Percentiles rank a stretch among this genome's conserved stretches.
Evolutionary conservation across 2,113 vertebrate genomes (phyloP).

Genomic region (Lepisosteus osseus): DNA sequence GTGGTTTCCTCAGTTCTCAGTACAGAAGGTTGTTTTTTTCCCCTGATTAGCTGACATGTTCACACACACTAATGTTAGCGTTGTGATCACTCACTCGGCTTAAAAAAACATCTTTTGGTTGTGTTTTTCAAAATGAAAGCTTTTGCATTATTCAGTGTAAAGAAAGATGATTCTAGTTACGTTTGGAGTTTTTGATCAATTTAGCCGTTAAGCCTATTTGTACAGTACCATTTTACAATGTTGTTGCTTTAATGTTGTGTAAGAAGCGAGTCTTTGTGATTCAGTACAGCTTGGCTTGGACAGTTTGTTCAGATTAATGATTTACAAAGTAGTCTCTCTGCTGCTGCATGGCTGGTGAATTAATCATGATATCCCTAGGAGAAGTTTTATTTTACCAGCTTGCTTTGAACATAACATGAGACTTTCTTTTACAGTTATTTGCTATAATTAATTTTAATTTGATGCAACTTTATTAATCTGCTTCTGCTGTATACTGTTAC

Average conservation of each 20-base stretch:
- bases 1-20: background rate
- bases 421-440: background rate
- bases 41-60: background rate
- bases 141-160: too few species aligned
- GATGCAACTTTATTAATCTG: too few species aligned
- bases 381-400: constrained; percentile 5
- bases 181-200: too few species aligned
- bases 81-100: too few species aligned
- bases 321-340: constrained; percentile 27
- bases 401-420: background rate
- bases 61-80: too few species aligned
- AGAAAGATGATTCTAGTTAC: too few species aligned
- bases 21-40: background rate
- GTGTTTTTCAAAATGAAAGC: too few species aligned
- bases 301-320: constrained; percentile 28
- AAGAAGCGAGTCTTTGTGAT: too few species aligned
- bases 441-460: background rate
- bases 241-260: too few species aligned
- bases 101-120: too few species aligned
- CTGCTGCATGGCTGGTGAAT: constrained; percentile 19
- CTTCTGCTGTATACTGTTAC: background rate
- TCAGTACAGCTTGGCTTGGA: background rate
- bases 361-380: constrained; percentile 27
- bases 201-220: too few species aligned
- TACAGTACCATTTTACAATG: too few species aligned